Evolutionary conservation across 2,797 vertebrate species (phyloP), one percentile per base, ranked within the genome.

Genomic region (Sebastolobus alascanus): DNA sequence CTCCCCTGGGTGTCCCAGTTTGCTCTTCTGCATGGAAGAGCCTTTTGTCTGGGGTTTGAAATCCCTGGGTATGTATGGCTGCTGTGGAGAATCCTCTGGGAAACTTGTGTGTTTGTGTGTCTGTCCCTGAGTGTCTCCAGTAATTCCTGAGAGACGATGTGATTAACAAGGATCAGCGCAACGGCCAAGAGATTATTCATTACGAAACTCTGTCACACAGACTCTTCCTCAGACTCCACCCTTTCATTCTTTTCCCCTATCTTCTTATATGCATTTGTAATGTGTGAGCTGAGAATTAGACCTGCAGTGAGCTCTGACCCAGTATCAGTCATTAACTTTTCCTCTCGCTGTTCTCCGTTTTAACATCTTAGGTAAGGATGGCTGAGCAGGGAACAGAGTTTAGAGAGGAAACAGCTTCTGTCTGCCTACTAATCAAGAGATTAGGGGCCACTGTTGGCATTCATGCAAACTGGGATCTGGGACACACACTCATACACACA

Each of bases 361-460:
- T 86, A 87, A 84, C 78, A 80, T 87, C 84, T 93, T 86, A 90
- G 83, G 83, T 86, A 85, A 84, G 88, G 84, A 88, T 87, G 88
- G 89, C 88, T 92, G 87, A 87, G 79, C 84, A 85, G 72, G 86
- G 87, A 89, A 38, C 87, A 79, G 84, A 89, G 81, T 92, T 94
- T 85, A 87, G 79, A 87, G 80, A 90, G 82, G 87, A 92, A 94
- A 86, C 87, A 84, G 87, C 84, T 87, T 93, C 91, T 91, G 93
- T 92, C 92, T 85, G 94, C 92, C 93, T 94, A 92, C 93, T 95
- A 95, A 95, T 96, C 92, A 95, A 94, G 91, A 94, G 94, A 95
- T 95, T 95, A 96, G 84, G 91, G 94, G 90, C 90, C 93, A 93
- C 84, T 84, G 69, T 80, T 92, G 93, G 89, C 89, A 92, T 92